phyloP scores from a whole-genome alignment of 2,113 vertebrate species.

The Neoarius graeffei region DNA sequence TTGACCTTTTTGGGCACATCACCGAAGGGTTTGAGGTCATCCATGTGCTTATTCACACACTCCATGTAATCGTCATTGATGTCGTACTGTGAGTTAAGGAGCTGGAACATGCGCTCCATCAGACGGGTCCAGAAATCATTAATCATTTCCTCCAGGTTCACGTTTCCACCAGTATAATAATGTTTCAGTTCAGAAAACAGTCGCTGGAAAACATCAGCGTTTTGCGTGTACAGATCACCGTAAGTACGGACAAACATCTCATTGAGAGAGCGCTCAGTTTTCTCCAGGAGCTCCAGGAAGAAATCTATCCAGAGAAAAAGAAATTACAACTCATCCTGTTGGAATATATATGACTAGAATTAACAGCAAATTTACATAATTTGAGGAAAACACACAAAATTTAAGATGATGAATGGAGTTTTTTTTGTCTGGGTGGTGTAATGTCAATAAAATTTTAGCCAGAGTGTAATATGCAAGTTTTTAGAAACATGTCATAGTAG shows the following conservation, averaged over 20 bases:
- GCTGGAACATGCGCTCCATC: slow-evolving; percentile 85
- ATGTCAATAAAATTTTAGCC: no score
- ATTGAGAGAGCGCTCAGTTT: slow-evolving; percentile 81
- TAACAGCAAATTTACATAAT: neutral
- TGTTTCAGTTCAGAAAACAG: slow-evolving; percentile 83
- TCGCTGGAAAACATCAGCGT: slow-evolving; percentile 84
- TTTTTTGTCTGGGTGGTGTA: no score
- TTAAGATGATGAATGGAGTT: neutral
- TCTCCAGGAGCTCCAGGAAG: slow-evolving; percentile 84
- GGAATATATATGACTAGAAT: neutral
- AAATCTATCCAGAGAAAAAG: slow-evolving; percentile 70
- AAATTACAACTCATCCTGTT: neutral
- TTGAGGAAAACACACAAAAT: neutral
- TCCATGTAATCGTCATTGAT: slow-evolving; percentile 84
- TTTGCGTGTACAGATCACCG: slow-evolving; percentile 84
- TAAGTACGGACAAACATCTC: slow-evolving; percentile 86
- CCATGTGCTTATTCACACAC: slow-evolving; percentile 92
- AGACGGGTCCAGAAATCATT: slow-evolving; percentile 86
- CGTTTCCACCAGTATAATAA: slow-evolving; percentile 83
- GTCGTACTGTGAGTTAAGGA: slow-evolving; percentile 84
- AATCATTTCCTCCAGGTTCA: slow-evolving; percentile 85
- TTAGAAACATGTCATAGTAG: no score
- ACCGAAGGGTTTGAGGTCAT: slow-evolving; percentile 95
- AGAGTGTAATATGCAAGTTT: no score
- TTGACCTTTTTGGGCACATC: slow-evolving; percentile 94